phyloP scores from a whole-genome alignment of 2,113 vertebrate species.

The Chaenocephalus aceratus region DNA sequence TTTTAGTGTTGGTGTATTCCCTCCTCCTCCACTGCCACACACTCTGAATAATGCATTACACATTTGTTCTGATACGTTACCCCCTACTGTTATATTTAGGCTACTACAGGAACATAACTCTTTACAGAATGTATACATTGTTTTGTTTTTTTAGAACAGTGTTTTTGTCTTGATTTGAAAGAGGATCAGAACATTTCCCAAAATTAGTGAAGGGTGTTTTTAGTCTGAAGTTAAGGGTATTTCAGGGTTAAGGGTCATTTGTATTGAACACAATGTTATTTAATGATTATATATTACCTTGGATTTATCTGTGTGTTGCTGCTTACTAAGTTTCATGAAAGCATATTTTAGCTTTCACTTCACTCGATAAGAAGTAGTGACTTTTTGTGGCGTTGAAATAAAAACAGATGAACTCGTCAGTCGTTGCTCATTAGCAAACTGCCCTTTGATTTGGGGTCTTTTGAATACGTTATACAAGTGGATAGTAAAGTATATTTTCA shows the following conservation, averaged over 20 bases:
- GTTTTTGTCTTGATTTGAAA: not conserved
- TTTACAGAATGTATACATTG: too few species aligned
- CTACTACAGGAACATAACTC: too few species aligned
- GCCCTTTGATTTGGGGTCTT: not conserved
- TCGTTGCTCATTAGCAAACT: not conserved
- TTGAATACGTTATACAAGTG: not conserved
- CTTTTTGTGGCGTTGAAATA: not conserved
- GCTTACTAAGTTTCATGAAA: too few species aligned
- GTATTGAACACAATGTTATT: too few species aligned
- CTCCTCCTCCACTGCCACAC: not conserved
- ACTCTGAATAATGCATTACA: not conserved
- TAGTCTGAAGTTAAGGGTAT: too few species aligned
- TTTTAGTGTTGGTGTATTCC: not conserved
- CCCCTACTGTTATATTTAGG: too few species aligned
- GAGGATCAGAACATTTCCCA: not conserved
- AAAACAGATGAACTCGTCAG: not conserved
- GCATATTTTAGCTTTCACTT: too few species aligned
- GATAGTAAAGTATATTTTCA: not conserved
- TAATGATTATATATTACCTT: too few species aligned
- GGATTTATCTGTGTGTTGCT: too few species aligned
- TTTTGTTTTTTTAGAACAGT: not conserved
- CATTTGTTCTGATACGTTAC: too few species aligned
- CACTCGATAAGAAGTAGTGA: not conserved
- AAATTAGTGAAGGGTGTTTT: too few species aligned
- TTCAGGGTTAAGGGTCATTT: too few species aligned